Evolutionary conservation across 64 coral and sea anemone genomes (phyloP).

Genomic region (Exaiptasia diaphana): DNA sequence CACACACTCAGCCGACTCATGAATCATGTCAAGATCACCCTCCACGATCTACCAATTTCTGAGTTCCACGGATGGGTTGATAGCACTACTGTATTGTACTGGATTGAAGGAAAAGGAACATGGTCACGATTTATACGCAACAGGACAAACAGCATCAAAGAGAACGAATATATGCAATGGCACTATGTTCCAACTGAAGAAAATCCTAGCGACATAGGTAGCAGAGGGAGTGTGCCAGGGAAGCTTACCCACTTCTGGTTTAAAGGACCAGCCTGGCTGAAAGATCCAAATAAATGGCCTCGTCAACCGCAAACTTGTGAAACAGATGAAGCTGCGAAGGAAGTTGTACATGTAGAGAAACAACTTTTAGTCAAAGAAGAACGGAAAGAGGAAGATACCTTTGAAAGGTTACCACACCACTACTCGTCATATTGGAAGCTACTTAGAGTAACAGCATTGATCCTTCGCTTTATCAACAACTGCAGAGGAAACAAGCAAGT

Average conservation of each 20-base stretch:
- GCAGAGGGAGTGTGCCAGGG: conserved; percentile 24
- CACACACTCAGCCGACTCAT: conserved; percentile 54
- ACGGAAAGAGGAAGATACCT: not conserved
- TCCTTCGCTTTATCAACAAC: conserved; percentile 64
- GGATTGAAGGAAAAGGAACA: conserved; percentile 59
- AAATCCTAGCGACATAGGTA: conserved; percentile 67
- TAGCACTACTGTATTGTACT: conserved; percentile 55
- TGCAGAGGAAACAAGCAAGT: not conserved
- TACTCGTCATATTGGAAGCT: conserved; percentile 65
- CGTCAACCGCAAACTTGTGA: conserved; percentile 57
- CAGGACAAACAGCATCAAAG: conserved; percentile 50
- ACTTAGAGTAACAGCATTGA: conserved; percentile 47
- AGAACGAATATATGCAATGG: conserved; percentile 40
- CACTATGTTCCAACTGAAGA: conserved; percentile 58
- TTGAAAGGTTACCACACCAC: conserved; percentile 18
- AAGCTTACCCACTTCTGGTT: conserved; percentile 50
- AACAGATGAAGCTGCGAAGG: conserved; percentile 1
- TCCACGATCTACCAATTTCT: conserved; percentile 33
- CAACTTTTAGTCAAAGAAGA: conserved; percentile 34
- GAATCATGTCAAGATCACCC: conserved; percentile 51
- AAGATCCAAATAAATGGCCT: conserved; percentile 32
- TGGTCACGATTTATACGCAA: conserved; percentile 64
- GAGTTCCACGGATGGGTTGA: conserved; percentile 66
- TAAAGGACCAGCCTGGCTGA: conserved; percentile 35
- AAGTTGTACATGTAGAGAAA: conserved; percentile 29